Conservation (phyloP, 2,113 vertebrate species). For the Sarotherodon lohbergeri region DNA sequence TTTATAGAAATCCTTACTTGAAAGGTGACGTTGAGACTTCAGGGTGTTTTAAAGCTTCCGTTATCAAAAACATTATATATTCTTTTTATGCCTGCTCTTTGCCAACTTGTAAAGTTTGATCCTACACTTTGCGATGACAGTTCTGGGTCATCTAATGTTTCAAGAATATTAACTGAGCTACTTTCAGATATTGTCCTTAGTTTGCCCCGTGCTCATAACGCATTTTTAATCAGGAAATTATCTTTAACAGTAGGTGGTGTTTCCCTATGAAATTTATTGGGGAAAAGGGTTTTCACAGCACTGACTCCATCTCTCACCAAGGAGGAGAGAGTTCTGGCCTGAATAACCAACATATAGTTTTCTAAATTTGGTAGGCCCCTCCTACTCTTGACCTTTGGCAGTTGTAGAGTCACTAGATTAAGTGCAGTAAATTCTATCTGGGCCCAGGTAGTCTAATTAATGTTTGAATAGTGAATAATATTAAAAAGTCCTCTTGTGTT, state of each 20-base stretch:
- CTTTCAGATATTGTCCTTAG: not conserved
- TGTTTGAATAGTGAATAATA: not conserved
- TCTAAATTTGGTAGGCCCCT: not conserved
- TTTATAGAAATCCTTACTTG: not conserved
- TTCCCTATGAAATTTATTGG: not conserved
- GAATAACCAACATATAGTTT: not conserved
- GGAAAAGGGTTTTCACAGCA: not conserved
- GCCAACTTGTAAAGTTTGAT: not conserved
- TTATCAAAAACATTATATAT: not conserved
- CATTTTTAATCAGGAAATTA: not conserved
- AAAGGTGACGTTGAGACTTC: not conserved
- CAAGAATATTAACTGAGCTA: not conserved
- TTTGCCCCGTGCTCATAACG: not conserved
- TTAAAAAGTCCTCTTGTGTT: not conserved
- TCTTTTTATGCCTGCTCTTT: not conserved
- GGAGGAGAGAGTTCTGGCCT: not conserved
- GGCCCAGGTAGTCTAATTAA: fast-evolving
- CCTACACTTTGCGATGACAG: not conserved
- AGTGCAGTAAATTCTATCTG: not conserved
- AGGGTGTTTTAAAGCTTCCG: not conserved
- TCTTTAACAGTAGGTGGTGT: not conserved
- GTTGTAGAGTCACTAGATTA: not conserved
- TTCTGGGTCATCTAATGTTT: not conserved
- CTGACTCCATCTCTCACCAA: not conserved
- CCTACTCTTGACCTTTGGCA: not conserved